A percentile compares a stretch with the other conserved stretches of the same genome.
Evolutionary conservation across 2,888 invertebrate species (phyloP).

Genomic region (Panorpa germanica): DNA sequence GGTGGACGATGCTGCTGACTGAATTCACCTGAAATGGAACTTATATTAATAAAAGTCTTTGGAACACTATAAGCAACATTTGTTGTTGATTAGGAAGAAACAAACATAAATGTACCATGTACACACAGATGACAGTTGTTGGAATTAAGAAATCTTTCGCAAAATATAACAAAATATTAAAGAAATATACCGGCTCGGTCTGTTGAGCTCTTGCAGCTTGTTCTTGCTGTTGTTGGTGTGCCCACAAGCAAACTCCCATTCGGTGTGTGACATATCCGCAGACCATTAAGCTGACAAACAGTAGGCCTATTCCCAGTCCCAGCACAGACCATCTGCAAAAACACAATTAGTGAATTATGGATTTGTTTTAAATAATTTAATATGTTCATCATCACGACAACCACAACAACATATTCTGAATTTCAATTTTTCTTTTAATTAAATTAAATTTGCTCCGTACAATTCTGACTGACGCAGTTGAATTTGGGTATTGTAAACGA

Average conservation of each 20-base stretch:
- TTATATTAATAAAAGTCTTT: slow-evolving; percentile 8
- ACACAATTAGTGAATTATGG: too few species aligned
- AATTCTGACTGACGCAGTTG: too few species aligned
- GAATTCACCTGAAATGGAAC: slow-evolving; percentile 1
- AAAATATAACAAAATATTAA: slow-evolving; percentile 8
- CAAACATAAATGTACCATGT: slow-evolving; percentile 8
- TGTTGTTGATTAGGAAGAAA: slow-evolving; percentile 7
- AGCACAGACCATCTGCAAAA: slow-evolving; percentile 24
- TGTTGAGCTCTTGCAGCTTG: not conserved
- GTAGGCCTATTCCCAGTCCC: slow-evolving; percentile 23
- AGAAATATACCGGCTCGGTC: not conserved
- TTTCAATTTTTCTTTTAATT: too few species aligned
- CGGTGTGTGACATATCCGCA: slow-evolving; percentile 27
- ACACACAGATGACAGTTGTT: not conserved
- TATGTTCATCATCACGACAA: too few species aligned
- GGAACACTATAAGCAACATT: slow-evolving; percentile 17
- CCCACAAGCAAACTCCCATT: slow-evolving; percentile 26
- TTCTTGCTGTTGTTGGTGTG: slow-evolving; percentile 20
- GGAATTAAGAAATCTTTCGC: not conserved
- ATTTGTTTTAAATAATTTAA: too few species aligned
- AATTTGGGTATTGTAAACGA: too few species aligned
- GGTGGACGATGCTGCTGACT: slow-evolving; percentile 7
- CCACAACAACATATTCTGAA: too few species aligned
- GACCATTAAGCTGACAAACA: slow-evolving; percentile 23
- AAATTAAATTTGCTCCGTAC: too few species aligned